Base-by-base conservation (phyloP, 2,113 vertebrate genomes). In the Megatriorchis doriae region DNA sequence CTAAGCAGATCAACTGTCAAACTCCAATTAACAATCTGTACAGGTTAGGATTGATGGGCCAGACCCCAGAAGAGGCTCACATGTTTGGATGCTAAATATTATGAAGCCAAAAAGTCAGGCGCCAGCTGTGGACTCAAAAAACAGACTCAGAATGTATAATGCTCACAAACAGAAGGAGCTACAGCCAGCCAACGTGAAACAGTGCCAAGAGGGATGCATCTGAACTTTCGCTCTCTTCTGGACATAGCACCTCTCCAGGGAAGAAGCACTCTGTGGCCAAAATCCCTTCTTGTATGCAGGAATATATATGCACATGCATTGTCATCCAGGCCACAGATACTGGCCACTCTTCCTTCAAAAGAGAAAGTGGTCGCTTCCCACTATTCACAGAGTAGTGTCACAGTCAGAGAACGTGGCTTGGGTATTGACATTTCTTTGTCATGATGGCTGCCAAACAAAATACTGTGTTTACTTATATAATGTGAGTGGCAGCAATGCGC, bases 51-150 rank as follows among this genome's bases (percentile, higher is more conserved):
- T 56, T 29, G 55, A 91, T 48, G 25, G 31, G 8, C 27, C 13
- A 88, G 66, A 73, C 11, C 53, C 29, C n/a, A 90, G 70, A 88
- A 89, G 63, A 84, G 48, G 10, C 14, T 92, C 11, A 55, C 23
- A 72, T 86, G 56, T 77, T 90, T 90, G 66, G 27, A 90, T 66
- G 86, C 38, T 83, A 93, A 95, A 80, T 86, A 93, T 83, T 88
- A n/a, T 88, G 67, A 82, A 90, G 80, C 42, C 58, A 42, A 61
- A 70, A 90, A 93, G 58, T 81, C 88, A 93, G 58, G 67, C 23
- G 8, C 59, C 86, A 93, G 63, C 91, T 94, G 79, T 66, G 79
- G 80, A 73, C 62, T 93, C 18, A 80, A 66, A 94, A 75, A 90
- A 4, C 27, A 48, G 40, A 88, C 58, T 40, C 82, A 95, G 83